Conservation (phyloP, 2,113 vertebrate genomes). For the Phocoena phocoena region DNA sequence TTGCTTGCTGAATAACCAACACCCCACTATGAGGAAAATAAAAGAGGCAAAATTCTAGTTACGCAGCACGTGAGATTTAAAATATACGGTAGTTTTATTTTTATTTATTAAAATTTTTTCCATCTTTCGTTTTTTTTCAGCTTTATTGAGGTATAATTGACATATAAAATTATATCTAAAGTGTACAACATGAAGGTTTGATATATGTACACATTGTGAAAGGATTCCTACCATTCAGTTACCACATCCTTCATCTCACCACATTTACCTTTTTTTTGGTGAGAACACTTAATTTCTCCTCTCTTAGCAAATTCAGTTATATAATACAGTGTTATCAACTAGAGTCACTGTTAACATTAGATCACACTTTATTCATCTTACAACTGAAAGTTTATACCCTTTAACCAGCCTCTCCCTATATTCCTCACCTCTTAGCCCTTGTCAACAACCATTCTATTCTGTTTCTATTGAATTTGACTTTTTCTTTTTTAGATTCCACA, state of each 20-base stretch:
- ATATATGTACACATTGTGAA: not conserved
- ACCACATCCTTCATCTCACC: not conserved
- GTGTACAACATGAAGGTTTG: not conserved
- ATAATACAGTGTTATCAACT: not conserved
- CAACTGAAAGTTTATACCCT: not conserved
- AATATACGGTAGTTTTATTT: not conserved
- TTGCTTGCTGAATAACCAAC: not conserved
- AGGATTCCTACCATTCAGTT: not conserved
- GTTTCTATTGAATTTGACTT: not conserved
- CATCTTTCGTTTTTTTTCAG: not conserved
- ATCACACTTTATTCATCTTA: not conserved
- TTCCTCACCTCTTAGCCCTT: not conserved
- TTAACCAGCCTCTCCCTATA: not conserved
- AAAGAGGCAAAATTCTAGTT: not conserved
- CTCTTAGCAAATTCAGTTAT: not conserved
- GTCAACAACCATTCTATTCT: not conserved
- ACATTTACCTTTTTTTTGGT: not conserved
- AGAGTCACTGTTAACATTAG: not conserved
- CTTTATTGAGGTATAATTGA: not conserved
- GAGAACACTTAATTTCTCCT: not conserved
- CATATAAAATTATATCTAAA: not conserved
- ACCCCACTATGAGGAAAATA: not conserved
- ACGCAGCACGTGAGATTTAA: not conserved
- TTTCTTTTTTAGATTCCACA: not conserved
- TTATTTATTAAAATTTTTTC: not conserved